Base-by-base conservation (phyloP, 2,888 invertebrate species). In the Siphonodentalium dalli region DNA sequence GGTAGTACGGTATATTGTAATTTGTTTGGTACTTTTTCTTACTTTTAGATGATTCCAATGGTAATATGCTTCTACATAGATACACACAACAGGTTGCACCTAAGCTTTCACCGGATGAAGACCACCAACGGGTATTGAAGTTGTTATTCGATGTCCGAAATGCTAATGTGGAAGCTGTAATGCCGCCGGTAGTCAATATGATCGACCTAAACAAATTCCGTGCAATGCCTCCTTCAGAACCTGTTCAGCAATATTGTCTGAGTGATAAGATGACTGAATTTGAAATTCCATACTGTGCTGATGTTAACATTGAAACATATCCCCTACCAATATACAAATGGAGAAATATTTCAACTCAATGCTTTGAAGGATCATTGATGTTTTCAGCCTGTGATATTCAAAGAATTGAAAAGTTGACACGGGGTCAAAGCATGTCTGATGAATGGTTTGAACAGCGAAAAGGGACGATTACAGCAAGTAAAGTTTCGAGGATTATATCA, bases 141-240 rank as follows among this genome's bases (percentile, higher is more conserved):
- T 37, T 52, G 21, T 11, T 44, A 3, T 52, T 23, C 33, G 42
- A 48, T 42, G 26, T 47, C 1, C 41, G 35, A 28, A 54, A 54
- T 42, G 31, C 31, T 11, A 47, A 42, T 23, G 21, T 7, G 9
- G 11, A 34, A 24, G 21, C 23, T 9, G 5, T 29, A 7, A 37
- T 52, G 39, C 52, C 52, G 26, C 52, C 52, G 11, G 26, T 52
- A 24, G 52, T 52, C 8, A 45, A 52, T 20, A 39, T 52, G n/a
- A 23, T 44, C 6, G 52, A 52, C 26, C 5, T 52, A 7, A 15
- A 11, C 9, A 38, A 38, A 52, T 52, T 52, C 13, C 28, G 52
- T 24, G 11, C 44, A 2, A 13, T 31, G 2, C 21, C 28, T 2
- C 23, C 39, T 26, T 40, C 52, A 38, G 8, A 18, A 31, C 29